Evolutionary conservation across 2,797 vertebrate genomes (phyloP).

Genomic region (Loris lydekkerianus): DNA sequence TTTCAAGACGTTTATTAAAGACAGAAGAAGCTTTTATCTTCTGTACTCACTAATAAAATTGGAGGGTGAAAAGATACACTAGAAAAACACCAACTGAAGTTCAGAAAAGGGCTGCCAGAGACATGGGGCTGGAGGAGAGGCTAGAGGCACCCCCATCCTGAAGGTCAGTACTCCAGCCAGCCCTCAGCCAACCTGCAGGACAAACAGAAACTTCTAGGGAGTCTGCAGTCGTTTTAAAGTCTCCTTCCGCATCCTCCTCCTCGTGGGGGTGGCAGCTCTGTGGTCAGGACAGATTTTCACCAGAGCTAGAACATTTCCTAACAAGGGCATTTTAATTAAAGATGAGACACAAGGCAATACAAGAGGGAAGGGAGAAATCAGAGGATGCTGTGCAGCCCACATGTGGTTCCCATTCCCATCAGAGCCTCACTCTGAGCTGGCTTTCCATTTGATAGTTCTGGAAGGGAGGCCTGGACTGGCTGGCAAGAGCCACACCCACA

Average conservation of each 20-base stretch:
- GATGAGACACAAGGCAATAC: slow-evolving; percentile 39
- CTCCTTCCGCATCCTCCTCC: slow-evolving; percentile 48
- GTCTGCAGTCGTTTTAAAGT: background rate
- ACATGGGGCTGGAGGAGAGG: background rate
- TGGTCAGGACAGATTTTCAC: slow-evolving; percentile 36
- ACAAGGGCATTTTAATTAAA: slow-evolving; percentile 74
- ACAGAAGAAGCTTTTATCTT: slow-evolving; percentile 48
- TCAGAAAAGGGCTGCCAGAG: background rate
- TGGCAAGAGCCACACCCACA: background rate
- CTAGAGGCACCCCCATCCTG: background rate
- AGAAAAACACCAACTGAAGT: background rate
- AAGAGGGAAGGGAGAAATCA: background rate
- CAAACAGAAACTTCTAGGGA: background rate
- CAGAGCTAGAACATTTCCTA: slow-evolving; percentile 64
- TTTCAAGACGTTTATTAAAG: slow-evolving; percentile 54
- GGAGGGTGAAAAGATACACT: background rate
- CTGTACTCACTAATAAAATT: slow-evolving; percentile 4
- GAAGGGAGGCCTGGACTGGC: background rate
- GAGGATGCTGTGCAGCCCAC: slow-evolving; percentile 49
- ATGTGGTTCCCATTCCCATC: slow-evolving; percentile 3
- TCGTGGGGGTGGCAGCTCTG: background rate
- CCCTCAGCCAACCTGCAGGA: background rate
- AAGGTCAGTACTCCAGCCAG: background rate
- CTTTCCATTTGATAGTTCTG: background rate
- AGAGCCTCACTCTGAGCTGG: background rate